A percentile compares a stretch with the other conserved stretches of the same genome.
These are phyloP conservation scores for Galbula dea DNA, from an alignment of 2,113 vertebrate species.

Conservation along the genomic window DNA sequence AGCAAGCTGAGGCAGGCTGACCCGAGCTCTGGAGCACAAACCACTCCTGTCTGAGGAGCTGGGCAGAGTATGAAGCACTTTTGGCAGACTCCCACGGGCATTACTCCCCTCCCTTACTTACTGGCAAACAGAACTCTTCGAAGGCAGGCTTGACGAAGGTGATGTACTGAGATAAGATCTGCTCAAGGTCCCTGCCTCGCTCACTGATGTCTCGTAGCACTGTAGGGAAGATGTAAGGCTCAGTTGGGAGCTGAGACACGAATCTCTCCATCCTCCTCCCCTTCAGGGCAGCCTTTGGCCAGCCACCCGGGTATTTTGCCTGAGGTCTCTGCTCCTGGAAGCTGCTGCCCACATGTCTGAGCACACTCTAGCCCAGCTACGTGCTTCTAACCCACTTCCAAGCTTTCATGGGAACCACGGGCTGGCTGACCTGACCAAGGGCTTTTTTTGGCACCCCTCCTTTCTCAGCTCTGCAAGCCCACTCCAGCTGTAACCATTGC, in stretches of 20 bases:
- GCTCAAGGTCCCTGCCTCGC: conserved; percentile 90
- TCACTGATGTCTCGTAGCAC: conserved; percentile 93
- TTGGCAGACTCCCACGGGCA: accelerated
- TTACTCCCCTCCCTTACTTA: conserved; percentile 68
- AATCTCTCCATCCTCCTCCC: neutral
- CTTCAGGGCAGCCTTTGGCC: neutral
- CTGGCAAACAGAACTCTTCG: conserved; percentile 97
- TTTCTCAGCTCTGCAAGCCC: neutral
- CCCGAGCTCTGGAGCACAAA: neutral
- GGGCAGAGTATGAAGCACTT: neutral
- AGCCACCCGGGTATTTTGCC: accelerated
- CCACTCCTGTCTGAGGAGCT: neutral
- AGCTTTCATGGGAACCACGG: neutral
- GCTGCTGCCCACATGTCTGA: neutral
- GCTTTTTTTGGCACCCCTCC: neutral
- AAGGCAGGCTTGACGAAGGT: conserved; percentile 98
- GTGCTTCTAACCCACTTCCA: neutral
- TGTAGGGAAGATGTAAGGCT: conserved; percentile 42
- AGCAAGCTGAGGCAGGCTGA: neutral
- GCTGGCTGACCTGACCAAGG: neutral
- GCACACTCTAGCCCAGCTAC: neutral
- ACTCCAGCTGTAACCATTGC: neutral
- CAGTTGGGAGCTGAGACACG: neutral
- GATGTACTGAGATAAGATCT: conserved; percentile 93
- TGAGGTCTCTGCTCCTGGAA: neutral